A percentile compares a stretch with the other conserved stretches of the same genome.
Conservation (phyloP, 2,797 vertebrate species). For the Octomys mimax region DNA sequence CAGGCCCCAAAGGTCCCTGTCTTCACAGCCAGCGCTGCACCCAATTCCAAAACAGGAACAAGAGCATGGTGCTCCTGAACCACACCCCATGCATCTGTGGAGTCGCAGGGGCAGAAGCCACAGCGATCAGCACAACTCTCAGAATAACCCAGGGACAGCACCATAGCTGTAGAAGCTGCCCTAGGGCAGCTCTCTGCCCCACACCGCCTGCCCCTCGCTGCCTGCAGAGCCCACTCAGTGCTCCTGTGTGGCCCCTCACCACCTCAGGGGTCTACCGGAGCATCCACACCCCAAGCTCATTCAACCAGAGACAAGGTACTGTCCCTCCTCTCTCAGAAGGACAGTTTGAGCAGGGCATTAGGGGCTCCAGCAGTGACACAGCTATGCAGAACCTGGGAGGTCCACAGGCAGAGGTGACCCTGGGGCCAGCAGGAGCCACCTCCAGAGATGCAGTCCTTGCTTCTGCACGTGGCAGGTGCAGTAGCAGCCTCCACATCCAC, state of each 20-base stretch:
- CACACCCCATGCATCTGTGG: not conserved
- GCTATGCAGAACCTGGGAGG: no score
- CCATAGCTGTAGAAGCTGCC: accelerated
- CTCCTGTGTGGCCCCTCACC: not conserved
- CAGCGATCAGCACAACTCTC: accelerated
- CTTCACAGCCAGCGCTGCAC: accelerated
- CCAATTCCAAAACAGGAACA: not conserved
- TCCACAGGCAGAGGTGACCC: not conserved
- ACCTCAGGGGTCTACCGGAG: no score
- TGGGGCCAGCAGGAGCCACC: not conserved
- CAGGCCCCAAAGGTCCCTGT: not conserved
- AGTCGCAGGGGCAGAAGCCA: not conserved
- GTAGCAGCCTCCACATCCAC: accelerated
- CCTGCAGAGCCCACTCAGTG: accelerated
- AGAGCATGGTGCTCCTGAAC: accelerated
- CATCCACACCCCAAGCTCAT: not conserved
- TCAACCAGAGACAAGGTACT: not conserved
- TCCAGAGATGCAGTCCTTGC: not conserved
- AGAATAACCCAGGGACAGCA: accelerated
- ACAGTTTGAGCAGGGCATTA: not conserved
- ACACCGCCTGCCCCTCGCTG: not conserved
- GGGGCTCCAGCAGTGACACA: not conserved
- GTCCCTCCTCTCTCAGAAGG: not conserved
- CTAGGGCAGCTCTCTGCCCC: not conserved
- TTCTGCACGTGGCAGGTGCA: not conserved